Percentiles rank a stretch among this genome's conserved stretches.
Evolutionary conservation across 2,888 invertebrate genomes (phyloP).

Genomic region (Andrena minutula): DNA sequence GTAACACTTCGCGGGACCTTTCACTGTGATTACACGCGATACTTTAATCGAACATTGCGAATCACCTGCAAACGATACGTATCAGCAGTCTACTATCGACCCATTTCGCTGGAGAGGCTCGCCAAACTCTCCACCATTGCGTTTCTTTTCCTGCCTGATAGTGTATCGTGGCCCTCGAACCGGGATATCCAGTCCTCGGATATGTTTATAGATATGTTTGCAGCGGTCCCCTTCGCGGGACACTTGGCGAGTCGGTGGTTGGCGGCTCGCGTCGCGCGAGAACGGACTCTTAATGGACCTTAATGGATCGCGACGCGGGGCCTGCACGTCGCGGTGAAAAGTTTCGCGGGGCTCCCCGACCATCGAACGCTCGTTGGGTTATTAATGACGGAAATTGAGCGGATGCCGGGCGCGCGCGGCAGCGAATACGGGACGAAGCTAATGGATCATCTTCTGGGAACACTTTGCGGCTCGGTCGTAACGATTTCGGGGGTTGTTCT

Average conservation of each 20-base stretch:
- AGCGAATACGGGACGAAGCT: constrained; percentile 11
- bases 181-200: constrained; percentile 20
- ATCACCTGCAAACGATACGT: constrained; percentile 47
- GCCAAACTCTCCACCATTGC: constrained; percentile 26
- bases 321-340: constrained; percentile 24
- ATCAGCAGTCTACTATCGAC: constrained; percentile 64
- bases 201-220: constrained; percentile 27
- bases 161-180: constrained; percentile 31
- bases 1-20: background rate
- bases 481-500: constrained; percentile 59
- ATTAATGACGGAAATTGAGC: constrained; percentile 44
- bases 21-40: background rate
- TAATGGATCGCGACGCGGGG: constrained; percentile 32
- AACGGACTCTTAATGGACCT: constrained; percentile 49
- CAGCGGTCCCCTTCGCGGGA: background rate
- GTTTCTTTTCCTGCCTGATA: constrained; percentile 21
- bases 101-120: constrained; percentile 48
- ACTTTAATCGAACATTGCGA: constrained; percentile 21
- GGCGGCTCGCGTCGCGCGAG: constrained; percentile 10
- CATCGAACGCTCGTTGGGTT: constrained; percentile 37
- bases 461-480: constrained; percentile 24
- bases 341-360: constrained; percentile 18
- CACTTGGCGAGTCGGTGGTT: background rate
- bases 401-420: constrained; percentile 4
- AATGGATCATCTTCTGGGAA: constrained; percentile 24